These are phyloP conservation scores for Selenia dentaria DNA, from an alignment of 2,888 invertebrate genomes.

Conservation along the genomic window DNA sequence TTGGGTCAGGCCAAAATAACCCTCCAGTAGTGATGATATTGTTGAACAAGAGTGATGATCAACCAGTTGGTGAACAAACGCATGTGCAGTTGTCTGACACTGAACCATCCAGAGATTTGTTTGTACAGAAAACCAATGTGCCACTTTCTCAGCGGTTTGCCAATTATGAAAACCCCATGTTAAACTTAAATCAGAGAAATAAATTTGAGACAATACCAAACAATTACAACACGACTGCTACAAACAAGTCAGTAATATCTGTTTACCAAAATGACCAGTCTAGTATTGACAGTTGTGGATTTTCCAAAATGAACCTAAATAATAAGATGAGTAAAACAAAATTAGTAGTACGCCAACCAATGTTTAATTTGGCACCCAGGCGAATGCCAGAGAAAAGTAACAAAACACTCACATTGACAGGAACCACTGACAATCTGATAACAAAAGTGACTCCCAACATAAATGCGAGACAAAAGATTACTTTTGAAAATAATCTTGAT, in stretches of 20 bases:
- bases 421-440: too few relatives aligned
- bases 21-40: slow-evolving; percentile 1
- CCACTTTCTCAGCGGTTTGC: slow-evolving; percentile 8
- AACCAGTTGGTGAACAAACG: background rate
- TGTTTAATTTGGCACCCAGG: background rate
- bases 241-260: background rate
- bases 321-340: background rate
- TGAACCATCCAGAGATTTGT: background rate
- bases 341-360: background rate
- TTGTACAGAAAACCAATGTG: background rate
- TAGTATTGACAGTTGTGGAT: background rate
- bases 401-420: too few relatives aligned
- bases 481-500: background rate
- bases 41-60: background rate
- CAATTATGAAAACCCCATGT: slow-evolving; percentile 6
- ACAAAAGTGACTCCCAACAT: too few relatives aligned
- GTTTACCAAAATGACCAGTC: background rate
- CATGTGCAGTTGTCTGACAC: background rate
- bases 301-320: background rate
- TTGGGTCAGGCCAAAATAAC: background rate
- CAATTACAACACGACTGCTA: background rate
- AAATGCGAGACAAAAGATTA: background rate
- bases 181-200: slow-evolving; percentile 16
- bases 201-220: background rate
- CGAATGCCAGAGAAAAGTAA: too few relatives aligned